These are phyloP conservation scores for Echeneis naucrates DNA, from an alignment of 2,797 vertebrate genomes.

Conservation along the genomic window DNA sequence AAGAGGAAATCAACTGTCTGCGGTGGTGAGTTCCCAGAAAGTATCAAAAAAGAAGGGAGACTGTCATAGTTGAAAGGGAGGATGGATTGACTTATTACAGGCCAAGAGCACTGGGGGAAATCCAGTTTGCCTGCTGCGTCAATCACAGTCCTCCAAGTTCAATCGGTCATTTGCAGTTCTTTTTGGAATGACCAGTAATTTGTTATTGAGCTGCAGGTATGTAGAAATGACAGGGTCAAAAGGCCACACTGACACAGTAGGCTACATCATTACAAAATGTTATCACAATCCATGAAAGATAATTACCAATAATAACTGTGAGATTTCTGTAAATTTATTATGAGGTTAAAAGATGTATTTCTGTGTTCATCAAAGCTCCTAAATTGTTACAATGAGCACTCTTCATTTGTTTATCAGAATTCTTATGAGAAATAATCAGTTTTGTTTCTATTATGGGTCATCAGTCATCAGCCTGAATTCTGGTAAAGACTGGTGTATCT, in stretches of 20 bases:
- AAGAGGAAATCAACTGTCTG: conserved; percentile 47
- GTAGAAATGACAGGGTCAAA: not conserved
- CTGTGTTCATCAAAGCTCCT: not conserved
- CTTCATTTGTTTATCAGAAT: not conserved
- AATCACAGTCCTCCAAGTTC: conserved; percentile 12
- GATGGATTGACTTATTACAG: conserved; percentile 45
- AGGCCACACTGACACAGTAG: not conserved
- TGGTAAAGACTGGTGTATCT: not conserved
- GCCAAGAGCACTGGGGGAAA: conserved; percentile 36
- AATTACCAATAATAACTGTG: not conserved
- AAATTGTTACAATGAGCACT: not conserved
- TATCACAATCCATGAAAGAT: not conserved
- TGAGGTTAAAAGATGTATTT: not conserved
- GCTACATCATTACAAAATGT: not conserved
- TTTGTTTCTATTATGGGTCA: not conserved
- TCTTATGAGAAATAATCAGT: not conserved
- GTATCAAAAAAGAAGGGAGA: conserved; percentile 53
- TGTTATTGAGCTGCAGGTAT: not conserved
- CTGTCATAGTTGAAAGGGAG: conserved; percentile 30
- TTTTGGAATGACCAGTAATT: conserved; percentile 1
- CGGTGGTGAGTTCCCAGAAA: conserved; percentile 40
- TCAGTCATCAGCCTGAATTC: not conserved
- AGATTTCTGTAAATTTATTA: not conserved
- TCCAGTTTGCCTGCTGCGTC: conserved; percentile 40
- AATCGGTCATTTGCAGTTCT: conserved; percentile 20